A percentile compares a stretch with the other conserved stretches of the same genome.
Evolutionary conservation across 2,797 vertebrate species (phyloP).

Genomic region (Lagodon rhomboides): DNA sequence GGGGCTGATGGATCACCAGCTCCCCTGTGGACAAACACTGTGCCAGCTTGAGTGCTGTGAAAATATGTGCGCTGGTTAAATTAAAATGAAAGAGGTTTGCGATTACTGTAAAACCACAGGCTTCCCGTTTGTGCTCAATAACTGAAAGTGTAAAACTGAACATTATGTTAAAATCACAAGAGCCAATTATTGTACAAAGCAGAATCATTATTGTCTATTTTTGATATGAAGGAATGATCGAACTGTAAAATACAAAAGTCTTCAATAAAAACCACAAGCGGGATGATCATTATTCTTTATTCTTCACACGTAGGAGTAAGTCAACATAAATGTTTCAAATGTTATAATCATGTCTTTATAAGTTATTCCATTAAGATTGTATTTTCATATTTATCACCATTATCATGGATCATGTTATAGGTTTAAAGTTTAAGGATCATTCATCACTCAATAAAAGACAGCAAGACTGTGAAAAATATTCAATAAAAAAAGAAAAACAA

Average conservation of each 20-base stretch:
- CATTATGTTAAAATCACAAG: neutral
- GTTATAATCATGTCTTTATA: slow-evolving; percentile 72
- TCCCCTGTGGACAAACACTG: neutral
- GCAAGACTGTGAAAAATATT: slow-evolving; percentile 80
- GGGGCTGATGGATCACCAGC: neutral
- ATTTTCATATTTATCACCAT: slow-evolving; percentile 62
- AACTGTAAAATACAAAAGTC: neutral
- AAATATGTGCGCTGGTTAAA: neutral
- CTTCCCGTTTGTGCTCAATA: neutral
- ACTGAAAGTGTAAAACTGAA: slow-evolving; percentile 1
- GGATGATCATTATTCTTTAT: slow-evolving; percentile 73
- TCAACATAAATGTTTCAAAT: slow-evolving; percentile 79
- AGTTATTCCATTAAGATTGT: slow-evolving; percentile 70
- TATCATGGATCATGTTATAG: slow-evolving; percentile 74
- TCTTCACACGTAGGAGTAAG: slow-evolving; percentile 79
- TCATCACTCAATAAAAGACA: slow-evolving; percentile 80
- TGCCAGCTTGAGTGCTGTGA: no score
- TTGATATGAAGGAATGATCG: neutral
- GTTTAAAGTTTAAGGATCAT: slow-evolving; percentile 77
- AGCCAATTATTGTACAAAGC: neutral
- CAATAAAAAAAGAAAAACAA: slow-evolving; percentile 70
- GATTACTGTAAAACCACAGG: neutral
- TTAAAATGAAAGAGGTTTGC: neutral
- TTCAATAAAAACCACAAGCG: slow-evolving; percentile 6
- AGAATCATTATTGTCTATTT: neutral